Evolutionary conservation across 2,888 invertebrate genomes (phyloP).

Genomic region (Cephus rjabovi): DNA sequence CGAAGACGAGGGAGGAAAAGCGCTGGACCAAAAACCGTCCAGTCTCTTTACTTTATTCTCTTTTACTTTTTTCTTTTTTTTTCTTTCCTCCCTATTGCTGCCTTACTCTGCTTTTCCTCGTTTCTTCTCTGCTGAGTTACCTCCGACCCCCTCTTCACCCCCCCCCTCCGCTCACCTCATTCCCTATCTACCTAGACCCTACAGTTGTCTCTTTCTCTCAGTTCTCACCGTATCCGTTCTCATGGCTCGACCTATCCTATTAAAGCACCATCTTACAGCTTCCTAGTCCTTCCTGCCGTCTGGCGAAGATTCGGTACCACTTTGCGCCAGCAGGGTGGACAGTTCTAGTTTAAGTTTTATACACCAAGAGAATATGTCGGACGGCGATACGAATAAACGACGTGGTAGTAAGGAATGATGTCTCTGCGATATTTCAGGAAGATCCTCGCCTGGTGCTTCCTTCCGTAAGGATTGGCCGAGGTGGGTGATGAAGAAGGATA

Average conservation of each 20-base stretch:
- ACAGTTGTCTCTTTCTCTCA: neutral
- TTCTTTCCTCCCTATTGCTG: neutral
- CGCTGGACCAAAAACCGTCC: conserved; percentile 18
- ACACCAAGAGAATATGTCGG: conserved; percentile 18
- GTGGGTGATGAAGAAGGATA: neutral
- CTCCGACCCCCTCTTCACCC: neutral
- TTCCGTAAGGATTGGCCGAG: neutral
- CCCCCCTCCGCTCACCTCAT: neutral
- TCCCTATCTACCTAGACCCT: neutral
- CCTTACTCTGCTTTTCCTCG: too few relatives aligned
- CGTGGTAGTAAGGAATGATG: conserved; percentile 42
- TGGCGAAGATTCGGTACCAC: neutral
- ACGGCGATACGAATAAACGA: conserved; percentile 42
- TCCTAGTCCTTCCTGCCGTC: neutral
- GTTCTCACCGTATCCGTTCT: neutral
- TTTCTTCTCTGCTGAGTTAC: conserved; percentile 1
- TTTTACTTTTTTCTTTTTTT: neutral
- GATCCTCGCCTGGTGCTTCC: neutral
- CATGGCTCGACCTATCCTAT: conserved; percentile 25
- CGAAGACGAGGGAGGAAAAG: neutral
- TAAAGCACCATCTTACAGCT: conserved; percentile 40
- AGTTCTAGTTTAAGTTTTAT: conserved; percentile 33
- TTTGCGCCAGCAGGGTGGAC: neutral
- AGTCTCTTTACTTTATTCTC: conserved; percentile 12
- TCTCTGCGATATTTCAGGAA: conserved; percentile 49